These are phyloP conservation scores for Oreochromis spilurus DNA, from an alignment of 2,113 vertebrate species.

Conservation along the genomic window DNA sequence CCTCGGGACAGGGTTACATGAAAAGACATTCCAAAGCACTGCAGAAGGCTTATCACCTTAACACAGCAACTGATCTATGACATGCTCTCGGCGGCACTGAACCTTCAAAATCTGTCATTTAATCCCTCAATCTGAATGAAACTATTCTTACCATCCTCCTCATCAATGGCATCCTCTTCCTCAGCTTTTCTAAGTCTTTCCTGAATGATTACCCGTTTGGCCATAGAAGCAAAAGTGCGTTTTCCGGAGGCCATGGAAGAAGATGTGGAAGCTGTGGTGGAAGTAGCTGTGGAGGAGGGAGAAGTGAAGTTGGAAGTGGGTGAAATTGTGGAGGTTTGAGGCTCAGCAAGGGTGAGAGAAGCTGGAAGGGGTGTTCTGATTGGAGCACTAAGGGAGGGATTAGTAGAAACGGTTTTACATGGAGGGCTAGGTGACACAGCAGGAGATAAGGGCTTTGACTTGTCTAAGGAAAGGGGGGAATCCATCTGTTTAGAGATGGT, in stretches of 20 bases:
- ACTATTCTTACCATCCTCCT: slow-evolving; percentile 59
- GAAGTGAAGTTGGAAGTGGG: neutral
- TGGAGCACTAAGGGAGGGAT: neutral
- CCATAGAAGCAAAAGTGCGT: slow-evolving; percentile 58
- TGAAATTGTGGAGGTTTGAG: neutral
- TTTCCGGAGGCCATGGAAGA: neutral
- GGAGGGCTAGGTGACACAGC: neutral
- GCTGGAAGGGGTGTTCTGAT: neutral
- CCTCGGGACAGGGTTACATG: neutral
- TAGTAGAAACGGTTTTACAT: neutral
- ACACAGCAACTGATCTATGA: neutral
- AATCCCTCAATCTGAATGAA: neutral
- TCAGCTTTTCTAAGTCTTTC: slow-evolving; percentile 65
- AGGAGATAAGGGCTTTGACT: neutral
- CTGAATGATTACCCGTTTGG: slow-evolving; percentile 68
- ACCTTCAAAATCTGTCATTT: neutral
- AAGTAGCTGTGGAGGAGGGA: neutral
- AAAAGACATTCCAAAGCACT: neutral
- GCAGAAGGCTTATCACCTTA: neutral
- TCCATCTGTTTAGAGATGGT: neutral
- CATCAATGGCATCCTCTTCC: slow-evolving; percentile 38
- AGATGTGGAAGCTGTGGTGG: neutral
- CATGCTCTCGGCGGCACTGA: neutral
- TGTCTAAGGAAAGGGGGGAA: neutral
- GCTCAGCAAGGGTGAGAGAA: neutral